Evolutionary conservation across 2,113 vertebrate genomes (phyloP), one percentile per base, ranked within the genome.

Genomic region (Variabilichromis moorii): DNA sequence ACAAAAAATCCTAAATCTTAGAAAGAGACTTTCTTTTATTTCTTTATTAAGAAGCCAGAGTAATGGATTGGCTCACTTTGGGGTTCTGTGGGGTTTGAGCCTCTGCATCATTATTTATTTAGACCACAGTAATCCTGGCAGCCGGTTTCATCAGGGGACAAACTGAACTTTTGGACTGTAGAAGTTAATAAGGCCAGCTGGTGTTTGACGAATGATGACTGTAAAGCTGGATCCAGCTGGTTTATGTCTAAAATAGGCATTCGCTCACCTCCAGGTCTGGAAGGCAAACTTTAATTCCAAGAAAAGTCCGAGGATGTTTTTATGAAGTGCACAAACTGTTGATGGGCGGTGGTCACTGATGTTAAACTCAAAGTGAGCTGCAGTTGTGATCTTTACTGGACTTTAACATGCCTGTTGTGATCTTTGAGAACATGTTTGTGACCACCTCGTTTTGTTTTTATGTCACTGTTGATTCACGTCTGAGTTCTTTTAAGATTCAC

Each of bases 231-330:
- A 19, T 50, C 6, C 42, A 50, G 71, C 42, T 50, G 24, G 73
- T 31, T 78, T 13, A n/a, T 51, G 17, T 33, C 73, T 31, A 78
- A 78, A 78, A 78, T 50, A 33, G 17, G 17, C 40, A 19, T 76
- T 47, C 2, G 6, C 24, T 31, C 0, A 0, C 26, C 45, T 78
- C 17, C 7, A 9, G 16, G 10, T 50, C 6, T 21, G 12, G 19
- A 21, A 68, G 7, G n/a, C 1, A 0, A 40, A 40, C n/a, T 78
- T 78, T 51, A 78, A 78, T 33, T 51, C 10, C 17, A 50, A 51
- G 73, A 51, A 78, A 78, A 78, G 26, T 78, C 1, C 0, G 0
- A 78, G 45, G 45, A 51, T 31, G 45, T 31, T 78, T 78, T 78
- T 13, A n/a, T 31, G 17, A 78, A 78, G 11, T 31, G 0, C 7